phyloP scores from a whole-genome alignment of 2,888 invertebrate species.

The Tuta absoluta region DNA sequence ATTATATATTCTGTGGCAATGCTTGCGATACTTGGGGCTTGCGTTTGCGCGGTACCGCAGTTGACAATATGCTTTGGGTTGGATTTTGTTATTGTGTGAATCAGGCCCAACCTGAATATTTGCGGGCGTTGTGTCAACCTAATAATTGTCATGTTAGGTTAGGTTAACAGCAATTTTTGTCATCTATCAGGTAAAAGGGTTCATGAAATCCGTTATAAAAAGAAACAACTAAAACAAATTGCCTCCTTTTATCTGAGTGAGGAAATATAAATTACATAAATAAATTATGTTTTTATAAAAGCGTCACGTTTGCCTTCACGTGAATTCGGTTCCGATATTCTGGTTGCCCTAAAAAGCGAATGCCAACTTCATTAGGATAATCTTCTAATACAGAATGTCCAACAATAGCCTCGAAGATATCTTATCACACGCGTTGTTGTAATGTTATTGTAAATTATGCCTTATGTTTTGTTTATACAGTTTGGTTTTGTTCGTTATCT shows the following conservation, averaged over 20 bases:
- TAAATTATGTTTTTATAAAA: neutral
- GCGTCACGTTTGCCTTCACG: neutral
- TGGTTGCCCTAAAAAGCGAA: neutral
- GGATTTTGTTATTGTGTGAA: no score
- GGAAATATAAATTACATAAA: neutral
- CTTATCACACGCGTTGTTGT: constrained; percentile 14
- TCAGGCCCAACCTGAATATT: no score
- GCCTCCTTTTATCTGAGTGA: neutral
- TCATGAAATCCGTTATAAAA: no score
- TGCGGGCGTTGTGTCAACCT: no score
- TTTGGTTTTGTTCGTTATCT: neutral
- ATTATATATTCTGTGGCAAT: no score
- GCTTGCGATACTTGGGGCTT: no score
- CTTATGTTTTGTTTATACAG: constrained; percentile 15
- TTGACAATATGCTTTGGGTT: no score
- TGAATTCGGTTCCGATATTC: neutral
- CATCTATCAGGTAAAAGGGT: no score
- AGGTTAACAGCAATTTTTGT: no score
- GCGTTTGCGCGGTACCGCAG: no score
- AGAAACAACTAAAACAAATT: no score
- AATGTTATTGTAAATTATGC: constrained; percentile 8
- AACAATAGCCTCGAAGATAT: constrained; percentile 12
- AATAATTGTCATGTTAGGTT: no score
- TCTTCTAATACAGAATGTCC: constrained; percentile 12
- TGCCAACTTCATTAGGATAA: constrained; percentile 1